phyloP scores from a whole-genome alignment of 2,797 vertebrate species.

The Lutjanus argentimaculatus region DNA sequence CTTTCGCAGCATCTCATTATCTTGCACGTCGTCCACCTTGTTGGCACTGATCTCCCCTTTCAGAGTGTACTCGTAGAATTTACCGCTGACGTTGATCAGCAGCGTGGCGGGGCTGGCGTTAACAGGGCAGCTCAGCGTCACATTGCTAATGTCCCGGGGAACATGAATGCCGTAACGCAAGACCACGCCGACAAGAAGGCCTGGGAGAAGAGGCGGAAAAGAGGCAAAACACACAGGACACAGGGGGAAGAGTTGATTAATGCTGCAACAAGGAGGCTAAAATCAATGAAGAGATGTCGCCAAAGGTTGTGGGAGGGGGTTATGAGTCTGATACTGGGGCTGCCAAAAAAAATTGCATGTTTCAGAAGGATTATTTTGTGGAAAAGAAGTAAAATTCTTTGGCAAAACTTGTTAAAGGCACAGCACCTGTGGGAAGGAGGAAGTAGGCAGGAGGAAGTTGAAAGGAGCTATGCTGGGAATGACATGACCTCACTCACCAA shows the following conservation, averaged over 20 bases:
- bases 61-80: slow-evolving; percentile 96
- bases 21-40: slow-evolving; percentile 90
- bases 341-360: too few relatives aligned
- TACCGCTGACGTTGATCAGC: slow-evolving; percentile 95
- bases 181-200: slow-evolving; percentile 93
- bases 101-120: slow-evolving; percentile 94
- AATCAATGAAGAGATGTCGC: background rate
- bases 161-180: slow-evolving; percentile 96
- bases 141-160: slow-evolving; percentile 90
- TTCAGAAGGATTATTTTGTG: too few relatives aligned
- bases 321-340: too few relatives aligned
- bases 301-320: too few relatives aligned
- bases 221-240: background rate
- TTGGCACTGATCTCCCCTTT: slow-evolving; percentile 93
- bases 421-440: background rate
- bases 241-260: background rate
- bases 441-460: background rate
- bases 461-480: background rate
- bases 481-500: background rate
- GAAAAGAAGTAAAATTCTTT: background rate
- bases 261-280: background rate
- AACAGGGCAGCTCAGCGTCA: slow-evolving; percentile 91
- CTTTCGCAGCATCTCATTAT: slow-evolving; percentile 99
- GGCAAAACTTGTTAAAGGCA: background rate
- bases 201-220: slow-evolving; percentile 73